Evolutionary conservation across 37 sponge, comb jelly and placozoan genomes (phyloP).

Genomic region (Oscarella lobularis): DNA sequence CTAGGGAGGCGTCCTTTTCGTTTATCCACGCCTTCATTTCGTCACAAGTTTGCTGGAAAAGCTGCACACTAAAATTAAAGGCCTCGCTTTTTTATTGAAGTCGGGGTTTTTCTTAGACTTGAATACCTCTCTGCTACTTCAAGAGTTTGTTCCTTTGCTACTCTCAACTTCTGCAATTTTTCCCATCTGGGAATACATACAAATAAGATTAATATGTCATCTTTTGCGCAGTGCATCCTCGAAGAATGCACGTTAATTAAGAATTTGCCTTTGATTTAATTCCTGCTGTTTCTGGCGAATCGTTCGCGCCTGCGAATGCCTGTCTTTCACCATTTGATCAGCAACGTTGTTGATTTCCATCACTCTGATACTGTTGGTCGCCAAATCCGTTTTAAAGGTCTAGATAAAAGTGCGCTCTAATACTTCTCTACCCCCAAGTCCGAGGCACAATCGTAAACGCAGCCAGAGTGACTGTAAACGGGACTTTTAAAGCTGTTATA

Average conservation of each 20-base stretch:
- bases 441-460: no score
- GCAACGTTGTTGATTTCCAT: constrained; percentile 55
- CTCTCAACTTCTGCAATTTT: constrained; percentile 43
- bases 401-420: constrained; percentile 4
- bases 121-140: constrained; percentile 47
- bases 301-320: constrained; percentile 39
- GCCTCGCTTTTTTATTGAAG: no score
- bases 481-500: no score
- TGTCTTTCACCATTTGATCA: constrained; percentile 48
- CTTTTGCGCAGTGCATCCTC: no score
- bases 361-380: constrained; percentile 45
- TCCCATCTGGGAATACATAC: no score
- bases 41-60: constrained; percentile 76
- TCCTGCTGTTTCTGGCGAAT: constrained; percentile 53
- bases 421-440: no score
- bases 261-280: constrained; percentile 42
- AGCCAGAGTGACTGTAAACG: no score
- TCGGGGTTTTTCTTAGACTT: no score
- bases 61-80: constrained; percentile 27
- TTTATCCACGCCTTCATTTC: constrained; percentile 82
- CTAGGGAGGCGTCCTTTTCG: constrained; percentile 77
- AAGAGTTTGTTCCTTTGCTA: constrained; percentile 27
- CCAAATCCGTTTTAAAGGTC: constrained; percentile 64
- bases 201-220: no score
- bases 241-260: no score